Percentiles rank a stretch among this genome's conserved stretches.
Conservation (phyloP, 2,113 vertebrate genomes). For the Mungos mungo region DNA sequence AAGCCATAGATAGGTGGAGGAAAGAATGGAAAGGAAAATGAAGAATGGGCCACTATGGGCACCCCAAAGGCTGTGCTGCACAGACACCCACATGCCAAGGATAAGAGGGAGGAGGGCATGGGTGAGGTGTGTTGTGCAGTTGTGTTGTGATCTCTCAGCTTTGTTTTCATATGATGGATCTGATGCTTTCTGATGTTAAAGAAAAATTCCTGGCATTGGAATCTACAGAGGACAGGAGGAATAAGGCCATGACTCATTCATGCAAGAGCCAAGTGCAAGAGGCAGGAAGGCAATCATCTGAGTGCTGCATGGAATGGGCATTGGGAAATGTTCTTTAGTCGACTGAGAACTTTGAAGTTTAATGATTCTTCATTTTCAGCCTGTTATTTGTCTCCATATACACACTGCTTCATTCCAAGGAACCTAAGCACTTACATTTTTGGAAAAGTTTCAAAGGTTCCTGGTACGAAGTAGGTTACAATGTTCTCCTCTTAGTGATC, state of each 20-base stretch:
- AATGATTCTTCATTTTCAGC: slow-evolving; percentile 64
- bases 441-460: not conserved
- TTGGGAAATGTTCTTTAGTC: not conserved
- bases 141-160: not conserved
- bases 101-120: not conserved
- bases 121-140: too few relatives aligned
- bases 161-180: not conserved
- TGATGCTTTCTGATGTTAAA: not conserved
- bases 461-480: not conserved
- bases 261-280: too few relatives aligned
- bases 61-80: not conserved
- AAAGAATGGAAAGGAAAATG: not conserved
- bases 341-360: not conserved
- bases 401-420: not conserved
- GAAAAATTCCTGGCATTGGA: not conserved
- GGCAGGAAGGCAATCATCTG: not conserved
- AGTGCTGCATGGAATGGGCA: accelerated
- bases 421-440: not conserved
- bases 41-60: not conserved
- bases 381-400: not conserved
- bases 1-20: not conserved
- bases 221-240: not conserved
- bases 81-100: not conserved
- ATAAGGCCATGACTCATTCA: not conserved
- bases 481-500: not conserved